A percentile compares a stretch with the other conserved stretches of the same genome.
phyloP scores from a whole-genome alignment of 2,888 invertebrate genomes.

The Lucinisca nassula region DNA sequence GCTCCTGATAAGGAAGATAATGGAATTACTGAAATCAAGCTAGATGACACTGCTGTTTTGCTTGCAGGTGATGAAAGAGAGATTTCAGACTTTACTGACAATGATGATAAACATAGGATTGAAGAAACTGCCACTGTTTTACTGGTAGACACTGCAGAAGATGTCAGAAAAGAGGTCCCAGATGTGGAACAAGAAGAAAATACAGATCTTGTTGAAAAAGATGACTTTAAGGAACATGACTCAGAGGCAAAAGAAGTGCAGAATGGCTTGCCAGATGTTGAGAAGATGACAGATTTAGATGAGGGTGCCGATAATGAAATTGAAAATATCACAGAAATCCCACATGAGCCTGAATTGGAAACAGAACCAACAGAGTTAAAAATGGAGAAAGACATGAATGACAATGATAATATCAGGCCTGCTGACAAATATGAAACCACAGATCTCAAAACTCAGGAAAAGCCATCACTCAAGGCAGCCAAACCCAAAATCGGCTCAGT shows the following conservation, averaged over 20 bases:
- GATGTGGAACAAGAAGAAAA: background rate
- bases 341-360: background rate
- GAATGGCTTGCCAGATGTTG: constrained; percentile 24
- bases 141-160: too few relatives aligned
- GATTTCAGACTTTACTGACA: too few relatives aligned
- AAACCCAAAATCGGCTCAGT: background rate
- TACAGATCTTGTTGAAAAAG: background rate
- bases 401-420: background rate
- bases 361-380: background rate
- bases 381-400: background rate
- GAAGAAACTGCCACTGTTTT: too few relatives aligned
- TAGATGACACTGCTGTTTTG: too few relatives aligned
- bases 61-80: too few relatives aligned
- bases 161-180: too few relatives aligned
- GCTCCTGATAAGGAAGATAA: too few relatives aligned
- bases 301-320: background rate
- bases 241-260: background rate
- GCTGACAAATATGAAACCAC: background rate
- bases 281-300: background rate
- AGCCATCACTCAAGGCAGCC: background rate
- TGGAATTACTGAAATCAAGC: too few relatives aligned
- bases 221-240: background rate
- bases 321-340: background rate
- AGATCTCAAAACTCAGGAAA: background rate
- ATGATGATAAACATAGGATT: too few relatives aligned